phyloP scores from a whole-genome alignment of 1,140 invertebrate genomes.

The Anagrus nilaparvatae region DNA sequence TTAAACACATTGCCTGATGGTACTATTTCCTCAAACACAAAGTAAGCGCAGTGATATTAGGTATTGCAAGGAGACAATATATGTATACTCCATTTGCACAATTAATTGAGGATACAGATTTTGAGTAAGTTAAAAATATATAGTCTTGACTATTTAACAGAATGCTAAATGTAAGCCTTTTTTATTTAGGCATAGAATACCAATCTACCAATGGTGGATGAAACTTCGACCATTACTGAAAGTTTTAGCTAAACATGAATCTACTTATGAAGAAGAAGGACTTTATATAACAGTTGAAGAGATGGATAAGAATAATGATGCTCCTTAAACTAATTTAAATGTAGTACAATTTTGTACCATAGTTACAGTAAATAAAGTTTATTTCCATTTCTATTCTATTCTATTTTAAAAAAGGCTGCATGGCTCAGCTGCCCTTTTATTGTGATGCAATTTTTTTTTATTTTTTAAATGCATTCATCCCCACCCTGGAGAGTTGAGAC shows the following conservation, averaged over 20 bases:
- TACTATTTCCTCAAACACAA: constrained; percentile 47
- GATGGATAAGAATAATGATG: constrained; percentile 36
- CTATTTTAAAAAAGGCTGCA: too few species aligned
- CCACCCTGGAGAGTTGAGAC: too few species aligned
- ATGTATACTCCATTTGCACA: constrained; percentile 83
- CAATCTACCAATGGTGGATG: constrained; percentile 95
- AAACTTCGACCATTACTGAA: constrained; percentile 89
- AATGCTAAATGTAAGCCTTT: too few species aligned
- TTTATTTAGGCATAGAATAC: constrained; percentile 80
- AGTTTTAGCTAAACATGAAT: constrained; percentile 95
- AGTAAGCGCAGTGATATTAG: constrained; percentile 72
- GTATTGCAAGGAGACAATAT: constrained; percentile 82
- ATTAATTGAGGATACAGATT: constrained; percentile 79
- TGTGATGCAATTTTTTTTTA: too few species aligned
- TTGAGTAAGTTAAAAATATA: constrained; percentile 69
- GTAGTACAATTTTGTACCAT: too few species aligned
- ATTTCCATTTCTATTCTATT: too few species aligned
- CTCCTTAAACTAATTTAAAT: too few species aligned
- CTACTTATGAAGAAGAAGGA: constrained; percentile 84
- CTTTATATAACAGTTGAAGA: constrained; percentile 77
- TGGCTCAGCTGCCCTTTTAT: too few species aligned
- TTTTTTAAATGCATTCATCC: too few species aligned
- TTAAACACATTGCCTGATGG: constrained; percentile 49
- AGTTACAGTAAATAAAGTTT: too few species aligned
- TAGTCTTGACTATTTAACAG: too few species aligned